A percentile compares a stretch with the other conserved stretches of the same genome.
These are phyloP conservation scores for Electrophaes corylata DNA, from an alignment of 2,888 invertebrate species.

Conservation along the genomic window DNA sequence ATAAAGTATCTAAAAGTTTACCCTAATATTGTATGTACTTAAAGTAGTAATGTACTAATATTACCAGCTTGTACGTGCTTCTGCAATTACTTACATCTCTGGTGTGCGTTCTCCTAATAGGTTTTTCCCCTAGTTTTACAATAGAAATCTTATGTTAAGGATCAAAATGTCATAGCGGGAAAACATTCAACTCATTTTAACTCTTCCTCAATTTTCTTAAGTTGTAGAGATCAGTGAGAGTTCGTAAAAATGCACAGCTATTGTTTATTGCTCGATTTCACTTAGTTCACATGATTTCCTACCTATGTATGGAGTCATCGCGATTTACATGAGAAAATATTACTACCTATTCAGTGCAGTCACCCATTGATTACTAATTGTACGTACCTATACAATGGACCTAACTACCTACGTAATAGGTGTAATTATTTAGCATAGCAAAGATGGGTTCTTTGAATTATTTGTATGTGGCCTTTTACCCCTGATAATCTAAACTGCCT, in stretches of 20 bases:
- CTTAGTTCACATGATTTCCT: conserved; percentile 76
- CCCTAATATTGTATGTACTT: no score
- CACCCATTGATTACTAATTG: conserved; percentile 15
- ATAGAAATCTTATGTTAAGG: no score
- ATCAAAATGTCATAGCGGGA: background rate
- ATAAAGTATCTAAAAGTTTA: no score
- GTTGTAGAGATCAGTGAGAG: conserved; percentile 63
- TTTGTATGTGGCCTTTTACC: background rate
- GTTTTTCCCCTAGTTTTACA: no score
- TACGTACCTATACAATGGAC: conserved; percentile 2
- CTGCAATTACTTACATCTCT: no score
- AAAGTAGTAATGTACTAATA: no score
- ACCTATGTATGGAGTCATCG: conserved; percentile 42
- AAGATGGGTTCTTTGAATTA: background rate
- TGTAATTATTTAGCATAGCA: background rate
- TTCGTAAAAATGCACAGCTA: conserved; percentile 69
- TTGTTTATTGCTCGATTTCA: conserved; percentile 74
- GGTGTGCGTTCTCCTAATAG: no score
- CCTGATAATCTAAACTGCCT: no score
- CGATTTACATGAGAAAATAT: conserved; percentile 41
- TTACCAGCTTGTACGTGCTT: no score
- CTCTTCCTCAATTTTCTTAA: background rate
- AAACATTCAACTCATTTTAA: background rate
- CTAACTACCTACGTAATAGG: background rate
- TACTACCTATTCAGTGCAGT: conserved; percentile 17